Conservation (phyloP, 2,113 vertebrate genomes). For the Suncus etruscus region DNA sequence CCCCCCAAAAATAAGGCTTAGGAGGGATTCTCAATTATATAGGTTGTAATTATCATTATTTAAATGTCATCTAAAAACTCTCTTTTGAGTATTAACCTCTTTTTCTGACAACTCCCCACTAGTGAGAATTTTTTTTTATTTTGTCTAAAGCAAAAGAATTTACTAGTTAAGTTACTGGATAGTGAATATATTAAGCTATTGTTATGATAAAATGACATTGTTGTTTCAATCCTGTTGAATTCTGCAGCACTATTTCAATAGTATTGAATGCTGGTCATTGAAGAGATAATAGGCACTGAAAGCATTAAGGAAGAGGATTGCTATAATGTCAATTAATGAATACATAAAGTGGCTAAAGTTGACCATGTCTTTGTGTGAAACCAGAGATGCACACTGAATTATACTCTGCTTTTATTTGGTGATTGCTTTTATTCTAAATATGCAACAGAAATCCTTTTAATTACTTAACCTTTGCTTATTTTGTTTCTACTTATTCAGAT, state of each 20-base stretch:
- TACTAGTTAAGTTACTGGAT: conserved; percentile 3
- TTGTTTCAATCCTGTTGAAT: conserved; percentile 12
- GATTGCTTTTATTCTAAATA: not conserved
- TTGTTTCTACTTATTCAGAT: not conserved
- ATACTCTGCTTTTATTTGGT: conserved; percentile 5
- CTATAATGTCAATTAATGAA: not conserved
- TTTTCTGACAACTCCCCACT: conserved; percentile 1
- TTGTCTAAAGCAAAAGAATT: conserved; percentile 36
- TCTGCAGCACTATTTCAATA: not conserved
- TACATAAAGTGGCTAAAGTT: not conserved
- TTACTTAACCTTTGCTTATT: conserved; percentile 5
- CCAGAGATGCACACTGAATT: not conserved
- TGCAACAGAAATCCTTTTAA: not conserved
- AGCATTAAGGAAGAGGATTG: not conserved
- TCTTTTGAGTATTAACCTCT: conserved; percentile 26
- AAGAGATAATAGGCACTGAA: not conserved
- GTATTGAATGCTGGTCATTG: not conserved
- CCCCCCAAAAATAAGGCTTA: too few species aligned
- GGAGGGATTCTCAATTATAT: not conserved
- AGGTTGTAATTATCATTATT: conserved; percentile 38
- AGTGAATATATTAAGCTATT: conserved; percentile 6
- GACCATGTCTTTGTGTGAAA: not conserved
- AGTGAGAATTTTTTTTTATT: not conserved
- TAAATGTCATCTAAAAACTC: conserved; percentile 45
- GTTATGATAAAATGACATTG: not conserved